Evolutionary conservation across 1,140 invertebrate genomes (phyloP).

Genomic region (Goniozus legneri): DNA sequence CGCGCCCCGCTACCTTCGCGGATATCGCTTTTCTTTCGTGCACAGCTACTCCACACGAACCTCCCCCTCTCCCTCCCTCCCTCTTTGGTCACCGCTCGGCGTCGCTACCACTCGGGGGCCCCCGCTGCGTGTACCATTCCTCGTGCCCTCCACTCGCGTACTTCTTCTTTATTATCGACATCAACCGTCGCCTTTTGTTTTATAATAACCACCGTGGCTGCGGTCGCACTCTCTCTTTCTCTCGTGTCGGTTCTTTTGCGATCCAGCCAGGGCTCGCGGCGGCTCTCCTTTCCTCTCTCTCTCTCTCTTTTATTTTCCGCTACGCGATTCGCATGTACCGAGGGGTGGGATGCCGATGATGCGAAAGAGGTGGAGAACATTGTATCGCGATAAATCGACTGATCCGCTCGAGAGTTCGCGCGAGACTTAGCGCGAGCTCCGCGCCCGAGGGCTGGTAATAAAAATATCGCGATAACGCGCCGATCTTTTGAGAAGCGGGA

Average conservation of each 20-base stretch:
- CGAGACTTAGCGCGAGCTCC: too few relatives aligned
- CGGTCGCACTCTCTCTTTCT: conserved; percentile 34
- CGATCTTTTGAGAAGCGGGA: too few relatives aligned
- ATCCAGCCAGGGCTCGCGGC: conserved; percentile 23
- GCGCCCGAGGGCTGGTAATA: too few relatives aligned
- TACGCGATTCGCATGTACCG: too few relatives aligned
- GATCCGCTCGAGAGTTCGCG: too few relatives aligned
- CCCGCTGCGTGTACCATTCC: conserved; percentile 10
- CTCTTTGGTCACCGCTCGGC: conserved; percentile 15
- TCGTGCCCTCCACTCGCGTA: conserved; percentile 28
- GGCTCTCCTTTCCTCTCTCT: conserved; percentile 1
- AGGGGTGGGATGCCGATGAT: too few relatives aligned
- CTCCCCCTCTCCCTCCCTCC: conserved; percentile 18
- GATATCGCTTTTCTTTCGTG: conserved; percentile 47
- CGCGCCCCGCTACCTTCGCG: conserved; percentile 39
- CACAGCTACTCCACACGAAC: conserved; percentile 2
- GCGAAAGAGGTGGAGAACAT: too few relatives aligned
- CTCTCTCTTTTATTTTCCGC: too few relatives aligned
- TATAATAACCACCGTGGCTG: conserved; percentile 49
- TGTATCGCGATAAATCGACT: too few relatives aligned
- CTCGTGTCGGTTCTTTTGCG: conserved; percentile 30
- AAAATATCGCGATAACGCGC: too few relatives aligned
- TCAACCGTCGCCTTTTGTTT: conserved; percentile 50
- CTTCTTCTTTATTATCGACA: conserved; percentile 52
- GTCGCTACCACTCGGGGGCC: too few relatives aligned